These are phyloP conservation scores for Epizoanthus stellaris DNA, from an alignment of 92 coral and sea anemone species.

Conservation along the genomic window DNA sequence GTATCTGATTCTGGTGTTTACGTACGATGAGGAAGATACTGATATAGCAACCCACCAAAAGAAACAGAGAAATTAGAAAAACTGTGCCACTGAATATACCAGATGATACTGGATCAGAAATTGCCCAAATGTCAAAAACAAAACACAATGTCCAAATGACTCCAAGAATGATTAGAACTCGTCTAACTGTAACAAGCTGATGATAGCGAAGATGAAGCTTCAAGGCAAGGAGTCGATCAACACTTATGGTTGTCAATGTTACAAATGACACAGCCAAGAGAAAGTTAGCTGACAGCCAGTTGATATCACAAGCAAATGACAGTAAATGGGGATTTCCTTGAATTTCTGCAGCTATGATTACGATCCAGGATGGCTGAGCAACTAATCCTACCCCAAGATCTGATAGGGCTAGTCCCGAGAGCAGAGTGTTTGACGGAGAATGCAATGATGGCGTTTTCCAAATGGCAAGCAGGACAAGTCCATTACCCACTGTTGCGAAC, in stretches of 20 bases:
- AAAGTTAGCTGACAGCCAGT: constrained; percentile 6
- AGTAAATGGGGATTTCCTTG: neutral
- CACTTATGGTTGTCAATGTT: neutral
- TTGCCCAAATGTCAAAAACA: constrained; percentile 7
- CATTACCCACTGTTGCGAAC: neutral
- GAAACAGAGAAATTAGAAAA: constrained; percentile 2
- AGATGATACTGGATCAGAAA: constrained; percentile 11
- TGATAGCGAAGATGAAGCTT: constrained; percentile 19
- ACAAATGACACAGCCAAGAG: constrained; percentile 7
- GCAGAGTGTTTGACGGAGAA: constrained; percentile 21
- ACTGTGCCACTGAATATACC: neutral
- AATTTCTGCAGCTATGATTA: neutral
- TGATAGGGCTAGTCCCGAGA: constrained; percentile 14
- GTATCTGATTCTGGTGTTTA: constrained; percentile 1
- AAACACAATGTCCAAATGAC: neutral
- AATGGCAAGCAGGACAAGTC: constrained; percentile 9
- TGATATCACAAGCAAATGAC: constrained; percentile 8
- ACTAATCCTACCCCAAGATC: constrained; percentile 5
- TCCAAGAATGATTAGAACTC: neutral
- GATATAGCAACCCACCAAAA: neutral
- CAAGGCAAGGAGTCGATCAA: constrained; percentile 12
- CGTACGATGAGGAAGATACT: constrained; percentile 11
- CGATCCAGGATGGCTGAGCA: neutral
- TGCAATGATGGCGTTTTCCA: constrained; percentile 19
- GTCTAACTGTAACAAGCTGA: neutral